Base-by-base conservation (phyloP, 2,888 invertebrate genomes). In the Pachymerium ferrugineum region DNA sequence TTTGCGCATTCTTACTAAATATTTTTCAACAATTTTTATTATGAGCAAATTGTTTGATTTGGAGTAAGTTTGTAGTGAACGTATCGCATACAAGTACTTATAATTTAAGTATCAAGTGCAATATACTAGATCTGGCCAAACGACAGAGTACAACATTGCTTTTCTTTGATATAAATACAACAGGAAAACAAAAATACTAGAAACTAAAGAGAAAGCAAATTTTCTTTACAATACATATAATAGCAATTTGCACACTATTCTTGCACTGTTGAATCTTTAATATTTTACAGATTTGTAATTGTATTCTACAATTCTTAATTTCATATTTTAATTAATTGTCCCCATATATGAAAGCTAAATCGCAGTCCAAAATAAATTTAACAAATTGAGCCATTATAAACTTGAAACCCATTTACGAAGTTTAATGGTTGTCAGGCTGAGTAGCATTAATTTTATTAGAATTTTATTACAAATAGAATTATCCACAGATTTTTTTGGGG, bases 131-230 rank as follows among this genome's bases (percentile, higher is more conserved):
- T 47, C n/a, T 47, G 47, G 47, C 47, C 47, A 22, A 22, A 47
- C 47, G 47, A 47, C 47, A 47, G 47, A 47, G 47, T 47, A 47
- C 47, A 47, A 47, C 47, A 47, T 22, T 47, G 47, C 47, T 47
- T 47, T 42, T 47, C 47, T 47, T 47, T 47, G 47, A 47, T 47
- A n/a, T n/a, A 47, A 47, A 47, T 47, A 47, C 47, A 47, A 47
- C 19, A 22, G 10, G 22, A 42, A 47, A 47, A 47, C n/a, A 47
- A 47, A 47, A 47, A 16, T 10, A 47, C 19, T 16, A 22, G 8
- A 47, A 47, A 22, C 47, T n/a, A n/a, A n/a, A n/a, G n/a, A n/a
- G n/a, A n/a, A n/a, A n/a, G n/a, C n/a, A n/a, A 22, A 22, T 47
- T 19, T 47, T 47, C 10, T 16, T 16, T 47, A 47, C 47, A 47